A percentile compares a stretch with the other conserved stretches of the same genome.
Conservation (phyloP, 2,113 vertebrate species). For the Turnix velox region DNA sequence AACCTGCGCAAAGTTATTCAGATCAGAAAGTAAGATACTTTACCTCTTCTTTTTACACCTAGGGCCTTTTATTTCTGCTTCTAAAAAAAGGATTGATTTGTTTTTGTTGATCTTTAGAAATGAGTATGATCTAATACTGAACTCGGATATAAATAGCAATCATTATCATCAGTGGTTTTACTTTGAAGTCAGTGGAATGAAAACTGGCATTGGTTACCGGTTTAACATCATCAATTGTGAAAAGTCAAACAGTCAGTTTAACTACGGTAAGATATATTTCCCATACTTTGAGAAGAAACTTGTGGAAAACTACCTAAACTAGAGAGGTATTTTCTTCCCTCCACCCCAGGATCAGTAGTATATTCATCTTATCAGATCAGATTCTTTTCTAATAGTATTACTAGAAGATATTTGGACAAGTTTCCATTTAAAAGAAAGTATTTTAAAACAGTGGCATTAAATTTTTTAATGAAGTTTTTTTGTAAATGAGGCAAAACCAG, state of each 20-base stretch:
- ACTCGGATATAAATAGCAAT: slow-evolving; percentile 98
- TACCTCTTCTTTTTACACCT: neutral
- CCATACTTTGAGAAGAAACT: neutral
- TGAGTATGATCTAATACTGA: slow-evolving; percentile 96
- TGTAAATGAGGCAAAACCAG: neutral
- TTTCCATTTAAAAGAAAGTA: neutral
- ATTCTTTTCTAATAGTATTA: neutral
- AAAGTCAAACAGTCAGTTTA: slow-evolving; percentile 99
- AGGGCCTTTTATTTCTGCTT: neutral
- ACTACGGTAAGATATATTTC: slow-evolving; percentile 85
- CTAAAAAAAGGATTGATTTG: slow-evolving; percentile 7
- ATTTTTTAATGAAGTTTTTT: neutral
- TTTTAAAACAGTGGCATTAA: neutral
- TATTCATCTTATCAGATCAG: neutral
- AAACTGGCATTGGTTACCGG: slow-evolving; percentile 82
- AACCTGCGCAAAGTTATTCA: slow-evolving; percentile 97
- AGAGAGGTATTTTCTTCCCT: neutral
- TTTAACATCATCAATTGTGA: slow-evolving; percentile 99
- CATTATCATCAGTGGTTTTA: slow-evolving; percentile 99
- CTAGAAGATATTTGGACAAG: neutral
- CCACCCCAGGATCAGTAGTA: neutral
- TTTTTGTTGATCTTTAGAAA: slow-evolving; percentile 76
- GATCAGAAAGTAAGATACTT: slow-evolving; percentile 89
- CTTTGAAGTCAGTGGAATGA: slow-evolving; percentile 97
- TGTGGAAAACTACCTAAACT: neutral